Conservation (phyloP, 2,888 invertebrate genomes). For the Fragum sueziense region DNA sequence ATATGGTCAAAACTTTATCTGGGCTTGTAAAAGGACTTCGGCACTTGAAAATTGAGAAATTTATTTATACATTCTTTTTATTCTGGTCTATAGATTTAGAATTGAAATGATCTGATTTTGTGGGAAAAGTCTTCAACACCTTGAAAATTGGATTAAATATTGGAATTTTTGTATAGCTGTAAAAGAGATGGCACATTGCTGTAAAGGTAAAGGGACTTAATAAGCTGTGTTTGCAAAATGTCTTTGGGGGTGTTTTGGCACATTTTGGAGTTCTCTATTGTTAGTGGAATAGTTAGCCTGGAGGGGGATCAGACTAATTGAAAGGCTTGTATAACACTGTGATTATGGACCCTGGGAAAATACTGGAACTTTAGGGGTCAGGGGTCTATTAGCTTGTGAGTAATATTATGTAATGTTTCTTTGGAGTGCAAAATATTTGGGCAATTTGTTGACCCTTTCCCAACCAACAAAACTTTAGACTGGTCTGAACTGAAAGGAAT, state of each 20-base stretch:
- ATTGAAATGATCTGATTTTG: too few species aligned
- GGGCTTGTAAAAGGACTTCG: not conserved
- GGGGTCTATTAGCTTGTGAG: not conserved
- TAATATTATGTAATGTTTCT: not conserved
- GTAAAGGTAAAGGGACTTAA: slow-evolving; percentile 3
- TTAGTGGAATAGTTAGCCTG: slow-evolving; percentile 3
- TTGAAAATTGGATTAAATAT: too few species aligned
- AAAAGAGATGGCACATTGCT: not conserved
- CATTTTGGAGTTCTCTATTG: slow-evolving; percentile 20
- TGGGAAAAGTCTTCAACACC: too few species aligned
- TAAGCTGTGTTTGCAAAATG: slow-evolving; percentile 9
- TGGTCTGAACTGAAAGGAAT: not conserved
- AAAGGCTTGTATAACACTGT: not conserved
- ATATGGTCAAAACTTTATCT: not conserved
- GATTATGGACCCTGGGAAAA: slow-evolving; percentile 18
- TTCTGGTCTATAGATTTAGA: too few species aligned
- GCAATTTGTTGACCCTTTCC: not conserved
- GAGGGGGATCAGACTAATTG: slow-evolving; percentile 1
- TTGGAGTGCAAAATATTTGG: not conserved
- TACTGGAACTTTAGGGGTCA: slow-evolving; percentile 11
- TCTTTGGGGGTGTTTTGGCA: slow-evolving; percentile 31
- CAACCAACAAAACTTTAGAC: not conserved
- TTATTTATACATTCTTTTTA: too few species aligned
- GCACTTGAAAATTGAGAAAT: not conserved
- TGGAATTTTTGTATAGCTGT: not conserved